A percentile compares a stretch with the other conserved stretches of the same genome.
Conservation (phyloP, 2,797 vertebrate genomes). For the Philypnodon macrostomus region DNA sequence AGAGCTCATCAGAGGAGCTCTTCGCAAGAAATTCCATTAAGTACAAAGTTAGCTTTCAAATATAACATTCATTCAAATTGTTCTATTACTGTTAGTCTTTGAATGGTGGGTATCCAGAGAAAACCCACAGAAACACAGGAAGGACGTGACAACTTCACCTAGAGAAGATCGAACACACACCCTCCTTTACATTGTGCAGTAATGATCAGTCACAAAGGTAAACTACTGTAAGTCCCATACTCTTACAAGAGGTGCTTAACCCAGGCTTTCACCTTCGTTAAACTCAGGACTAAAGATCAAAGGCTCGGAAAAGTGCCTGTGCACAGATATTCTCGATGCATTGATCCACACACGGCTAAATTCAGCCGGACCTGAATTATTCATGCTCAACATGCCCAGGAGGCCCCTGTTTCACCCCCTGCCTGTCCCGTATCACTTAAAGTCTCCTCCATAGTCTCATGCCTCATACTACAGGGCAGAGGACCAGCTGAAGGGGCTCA, state of each 20-base stretch:
- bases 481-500: constrained; percentile 29
- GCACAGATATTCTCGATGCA: constrained; percentile 43
- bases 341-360: constrained; percentile 68
- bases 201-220: too few species aligned
- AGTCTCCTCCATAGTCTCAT: constrained; percentile 21
- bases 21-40: constrained; percentile 28
- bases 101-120: too few species aligned
- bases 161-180: too few species aligned
- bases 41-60: too few species aligned
- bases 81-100: too few species aligned
- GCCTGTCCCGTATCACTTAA: constrained; percentile 30
- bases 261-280: constrained; percentile 37
- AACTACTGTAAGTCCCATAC: constrained; percentile 18
- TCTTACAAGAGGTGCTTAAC: constrained; percentile 47
- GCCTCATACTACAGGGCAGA: too few species aligned
- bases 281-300: constrained; percentile 37
- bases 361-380: constrained; percentile 72
- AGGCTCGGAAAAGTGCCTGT: constrained; percentile 37
- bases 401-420: constrained; percentile 35
- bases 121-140: too few species aligned
- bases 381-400: constrained; percentile 60
- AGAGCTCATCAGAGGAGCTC: constrained; percentile 19
- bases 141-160: too few species aligned
- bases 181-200: too few species aligned
- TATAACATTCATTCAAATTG: too few species aligned